Evolutionary conservation across 1,140 invertebrate species (phyloP).

Genomic region (Ooceraea biroi): DNA sequence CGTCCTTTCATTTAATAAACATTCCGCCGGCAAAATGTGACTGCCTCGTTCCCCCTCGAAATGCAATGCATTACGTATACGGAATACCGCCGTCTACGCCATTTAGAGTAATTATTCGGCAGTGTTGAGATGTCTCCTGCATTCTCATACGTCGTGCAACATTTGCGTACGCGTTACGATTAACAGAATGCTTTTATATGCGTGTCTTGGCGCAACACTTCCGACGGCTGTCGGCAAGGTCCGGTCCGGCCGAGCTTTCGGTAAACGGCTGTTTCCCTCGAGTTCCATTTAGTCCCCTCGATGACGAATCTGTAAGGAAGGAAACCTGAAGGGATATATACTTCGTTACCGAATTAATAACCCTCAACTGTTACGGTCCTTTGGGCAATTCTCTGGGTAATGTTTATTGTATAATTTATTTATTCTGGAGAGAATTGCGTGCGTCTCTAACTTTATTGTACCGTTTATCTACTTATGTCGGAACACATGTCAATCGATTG

Average conservation of each 20-base stretch:
- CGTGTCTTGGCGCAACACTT: conserved; percentile 14
- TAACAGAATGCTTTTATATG: conserved; percentile 46
- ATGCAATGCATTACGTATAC: conserved; percentile 58
- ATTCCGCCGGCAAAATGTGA: conserved; percentile 52
- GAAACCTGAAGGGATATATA: neutral
- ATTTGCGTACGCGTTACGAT: conserved; percentile 54
- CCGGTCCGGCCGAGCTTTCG: neutral
- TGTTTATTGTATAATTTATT: no score
- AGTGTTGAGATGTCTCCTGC: conserved; percentile 56
- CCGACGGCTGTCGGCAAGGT: neutral
- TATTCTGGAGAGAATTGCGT: no score
- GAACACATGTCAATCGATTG: no score
- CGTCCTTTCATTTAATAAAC: conserved; percentile 61
- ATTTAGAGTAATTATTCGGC: conserved; percentile 61
- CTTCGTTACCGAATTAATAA: neutral
- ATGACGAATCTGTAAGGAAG: neutral
- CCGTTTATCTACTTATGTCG: no score
- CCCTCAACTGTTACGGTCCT: no score
- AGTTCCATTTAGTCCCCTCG: neutral
- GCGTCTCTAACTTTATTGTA: no score
- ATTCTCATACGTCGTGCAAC: conserved; percentile 34
- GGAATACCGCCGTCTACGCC: conserved; percentile 56
- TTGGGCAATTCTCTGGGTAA: no score
- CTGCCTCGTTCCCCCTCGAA: conserved; percentile 58
- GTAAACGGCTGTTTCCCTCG: neutral